phyloP scores from a whole-genome alignment of 2,113 vertebrate species.

The Miniopterus natalensis region DNA sequence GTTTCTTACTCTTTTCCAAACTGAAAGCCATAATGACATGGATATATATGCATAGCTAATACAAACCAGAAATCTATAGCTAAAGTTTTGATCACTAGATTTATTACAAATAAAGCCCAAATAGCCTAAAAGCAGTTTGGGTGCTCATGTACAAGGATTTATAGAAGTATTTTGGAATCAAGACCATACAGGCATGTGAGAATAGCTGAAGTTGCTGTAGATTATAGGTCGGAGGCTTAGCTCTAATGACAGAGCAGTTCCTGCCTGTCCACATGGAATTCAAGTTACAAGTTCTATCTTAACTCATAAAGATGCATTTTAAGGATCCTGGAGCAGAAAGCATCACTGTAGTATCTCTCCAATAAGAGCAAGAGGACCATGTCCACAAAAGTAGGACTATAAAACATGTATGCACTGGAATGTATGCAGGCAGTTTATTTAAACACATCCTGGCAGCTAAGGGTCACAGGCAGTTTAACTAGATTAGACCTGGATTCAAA shows the following conservation, averaged over 20 bases:
- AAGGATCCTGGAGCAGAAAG: background rate
- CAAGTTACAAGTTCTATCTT: background rate
- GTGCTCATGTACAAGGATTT: background rate
- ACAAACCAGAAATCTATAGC: background rate
- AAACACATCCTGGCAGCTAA: background rate
- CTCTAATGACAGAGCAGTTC: background rate
- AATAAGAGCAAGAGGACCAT: background rate
- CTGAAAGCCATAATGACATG: slow-evolving; percentile 68
- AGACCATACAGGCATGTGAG: background rate
- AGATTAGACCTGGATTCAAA: background rate
- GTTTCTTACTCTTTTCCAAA: slow-evolving; percentile 66
- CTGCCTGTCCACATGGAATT: background rate
- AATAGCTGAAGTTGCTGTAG: background rate
- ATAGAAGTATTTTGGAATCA: background rate
- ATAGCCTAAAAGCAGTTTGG: background rate
- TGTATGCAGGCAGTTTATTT: background rate
- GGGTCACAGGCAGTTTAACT: background rate
- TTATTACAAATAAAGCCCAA: background rate
- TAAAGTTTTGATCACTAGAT: background rate
- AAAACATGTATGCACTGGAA: background rate
- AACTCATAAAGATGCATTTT: background rate
- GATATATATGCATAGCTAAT: background rate
- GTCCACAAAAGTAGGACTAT: background rate
- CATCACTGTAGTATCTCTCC: background rate
- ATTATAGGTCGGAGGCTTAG: background rate